Base-by-base conservation (phyloP, 1,140 invertebrate genomes). In the Aphelinus atriplicis region DNA sequence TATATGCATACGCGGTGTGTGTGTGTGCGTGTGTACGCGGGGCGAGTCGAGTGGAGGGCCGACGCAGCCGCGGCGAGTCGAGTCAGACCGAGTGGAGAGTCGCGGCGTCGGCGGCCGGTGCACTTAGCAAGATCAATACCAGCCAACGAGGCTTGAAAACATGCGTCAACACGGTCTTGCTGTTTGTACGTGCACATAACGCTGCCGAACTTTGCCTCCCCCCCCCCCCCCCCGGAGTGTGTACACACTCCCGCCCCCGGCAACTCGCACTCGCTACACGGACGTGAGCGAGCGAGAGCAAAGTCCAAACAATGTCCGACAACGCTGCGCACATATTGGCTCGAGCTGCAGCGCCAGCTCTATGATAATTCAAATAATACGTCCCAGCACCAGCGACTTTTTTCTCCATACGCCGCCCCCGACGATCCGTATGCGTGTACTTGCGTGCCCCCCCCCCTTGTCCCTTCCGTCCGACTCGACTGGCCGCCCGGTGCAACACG, bases 121-220 rank as follows among this genome's bases (percentile, higher is more conserved):
- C 87, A 89, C 87, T 88, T 88, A 88, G 87, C 87, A 89, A 88
- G 87, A 88, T 89, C 87, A 89, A 89, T 88, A 89, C 87, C 85
- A 86, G 84, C 84, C 87, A 87, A 88, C 87, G 87, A 88, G 84
- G 86, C 87, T 89, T 89, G 86, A 89, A 88, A 88, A 89, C 87
- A 89, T 88, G 87, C 88, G 87, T 89, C 88, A 89, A 89, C 87
- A 89, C 86, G 84, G 85, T 86, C 87, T 88, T 87, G 86, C 86
- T 87, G 86, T 87, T 87, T 87, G 85, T 85, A 84, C 84, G 85
- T 86, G 81, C 84, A 85, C 83, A 86, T 87, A 86, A 88, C 85
- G 84, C 84, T 85, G 82, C 81, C 80, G 76, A 73, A 4, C 55
- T 10, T 43, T 79, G 78, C 75, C 78, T 78, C 79, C 76, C 77